Percentiles rank a stretch among this genome's conserved stretches.
Evolutionary conservation across 2,113 vertebrate genomes (phyloP).

Genomic region (Sigmodon hispidus): DNA sequence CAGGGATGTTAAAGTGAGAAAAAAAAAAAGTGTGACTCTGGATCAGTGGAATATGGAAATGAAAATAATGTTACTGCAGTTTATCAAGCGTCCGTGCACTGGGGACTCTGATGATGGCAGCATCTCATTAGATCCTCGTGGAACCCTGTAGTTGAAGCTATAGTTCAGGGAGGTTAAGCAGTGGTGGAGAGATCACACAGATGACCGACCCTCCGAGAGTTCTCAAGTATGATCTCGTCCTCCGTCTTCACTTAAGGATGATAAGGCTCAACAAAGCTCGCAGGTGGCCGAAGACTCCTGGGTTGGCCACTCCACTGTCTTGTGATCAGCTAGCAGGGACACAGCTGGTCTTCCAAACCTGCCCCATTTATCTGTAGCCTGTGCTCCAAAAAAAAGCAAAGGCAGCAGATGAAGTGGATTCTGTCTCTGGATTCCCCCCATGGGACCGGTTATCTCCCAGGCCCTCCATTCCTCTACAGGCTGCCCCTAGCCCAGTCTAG

Average conservation of each 20-base stretch:
- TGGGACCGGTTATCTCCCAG: neutral
- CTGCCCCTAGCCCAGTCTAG: no score
- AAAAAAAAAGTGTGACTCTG: slow-evolving; percentile 43
- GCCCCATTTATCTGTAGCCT: neutral
- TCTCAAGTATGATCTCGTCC: neutral
- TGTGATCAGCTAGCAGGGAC: neutral
- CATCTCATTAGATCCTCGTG: neutral
- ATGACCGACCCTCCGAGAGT: neutral
- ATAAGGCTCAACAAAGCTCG: neutral
- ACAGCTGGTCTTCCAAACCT: neutral
- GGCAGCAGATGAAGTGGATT: neutral
- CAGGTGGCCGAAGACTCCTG: neutral
- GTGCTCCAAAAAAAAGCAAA: neutral
- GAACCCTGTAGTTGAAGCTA: neutral
- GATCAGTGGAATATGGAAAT: slow-evolving; percentile 63
- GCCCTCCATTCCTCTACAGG: neutral
- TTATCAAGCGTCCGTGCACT: neutral
- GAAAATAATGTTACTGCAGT: neutral
- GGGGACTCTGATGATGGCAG: neutral
- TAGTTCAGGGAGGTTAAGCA: neutral
- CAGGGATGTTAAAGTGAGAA: slow-evolving; percentile 63
- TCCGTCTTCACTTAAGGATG: neutral
- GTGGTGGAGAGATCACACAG: neutral
- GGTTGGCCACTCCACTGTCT: neutral
- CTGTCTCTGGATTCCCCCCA: fast-evolving